These are phyloP conservation scores for Callorhinus ursinus DNA, from an alignment of 2,113 vertebrate species.

Conservation along the genomic window DNA sequence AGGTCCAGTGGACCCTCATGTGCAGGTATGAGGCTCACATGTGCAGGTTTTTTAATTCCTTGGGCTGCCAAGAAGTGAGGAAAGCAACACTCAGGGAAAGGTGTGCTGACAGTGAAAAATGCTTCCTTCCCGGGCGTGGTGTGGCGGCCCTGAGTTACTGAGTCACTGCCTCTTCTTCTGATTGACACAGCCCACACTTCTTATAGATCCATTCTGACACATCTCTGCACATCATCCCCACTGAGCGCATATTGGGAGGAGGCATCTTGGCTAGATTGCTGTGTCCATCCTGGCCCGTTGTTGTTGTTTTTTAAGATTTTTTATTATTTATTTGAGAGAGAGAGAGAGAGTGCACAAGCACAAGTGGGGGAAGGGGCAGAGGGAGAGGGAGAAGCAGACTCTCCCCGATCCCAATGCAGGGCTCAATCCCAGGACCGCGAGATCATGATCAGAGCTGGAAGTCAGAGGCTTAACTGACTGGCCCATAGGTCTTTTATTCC, in stretches of 20 bases:
- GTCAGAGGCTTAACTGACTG: background rate
- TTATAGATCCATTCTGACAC: no score
- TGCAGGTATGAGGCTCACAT: background rate
- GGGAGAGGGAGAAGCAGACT: background rate
- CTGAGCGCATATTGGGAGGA: background rate
- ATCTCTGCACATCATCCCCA: background rate
- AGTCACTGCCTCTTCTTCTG: background rate
- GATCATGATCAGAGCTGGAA: background rate
- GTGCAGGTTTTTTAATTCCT: background rate
- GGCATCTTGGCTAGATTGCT: background rate
- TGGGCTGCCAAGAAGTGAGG: background rate
- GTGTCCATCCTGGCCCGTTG: background rate
- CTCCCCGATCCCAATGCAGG: fast-evolving
- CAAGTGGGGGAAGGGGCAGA: background rate
- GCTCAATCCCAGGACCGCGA: background rate
- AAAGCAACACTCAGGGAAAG: background rate
- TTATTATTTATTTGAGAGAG: background rate
- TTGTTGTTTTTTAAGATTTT: background rate
- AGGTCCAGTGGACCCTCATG: background rate
- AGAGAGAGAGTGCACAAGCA: background rate
- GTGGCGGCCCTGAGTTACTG: background rate
- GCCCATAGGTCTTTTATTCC: background rate
- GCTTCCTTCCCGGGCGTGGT: background rate
- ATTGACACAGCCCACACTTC: fast-evolving
- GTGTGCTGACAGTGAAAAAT: fast-evolving